Percentiles rank a stretch among this genome's conserved stretches.
Conservation (phyloP, 2,888 invertebrate species). For the Drosophila flavopinicola region DNA sequence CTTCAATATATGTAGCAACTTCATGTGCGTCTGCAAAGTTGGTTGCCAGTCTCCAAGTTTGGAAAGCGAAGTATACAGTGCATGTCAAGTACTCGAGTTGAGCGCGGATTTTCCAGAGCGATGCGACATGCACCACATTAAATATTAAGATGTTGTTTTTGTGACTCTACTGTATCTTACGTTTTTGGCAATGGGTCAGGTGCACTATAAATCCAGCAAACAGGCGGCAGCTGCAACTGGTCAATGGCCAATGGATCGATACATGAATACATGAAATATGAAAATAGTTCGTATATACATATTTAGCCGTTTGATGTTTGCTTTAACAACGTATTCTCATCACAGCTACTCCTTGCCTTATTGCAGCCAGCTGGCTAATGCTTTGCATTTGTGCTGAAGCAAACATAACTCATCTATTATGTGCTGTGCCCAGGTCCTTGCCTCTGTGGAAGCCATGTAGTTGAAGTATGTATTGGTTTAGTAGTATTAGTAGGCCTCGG, state of each 20-base stretch:
- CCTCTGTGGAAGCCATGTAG: neutral
- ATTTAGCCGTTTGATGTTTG: conserved; percentile 47
- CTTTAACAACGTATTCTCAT: conserved; percentile 19
- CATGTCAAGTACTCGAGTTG: conserved; percentile 35
- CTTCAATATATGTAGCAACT: conserved; percentile 37
- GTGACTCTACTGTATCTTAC: neutral
- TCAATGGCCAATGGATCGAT: conserved; percentile 20
- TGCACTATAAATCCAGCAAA: neutral
- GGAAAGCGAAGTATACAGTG: conserved; percentile 43
- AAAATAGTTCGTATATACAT: conserved; percentile 41
- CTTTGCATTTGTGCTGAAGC: conserved; percentile 73
- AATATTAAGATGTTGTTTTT: neutral
- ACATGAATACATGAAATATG: conserved; percentile 43
- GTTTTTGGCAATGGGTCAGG: neutral
- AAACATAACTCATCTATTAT: conserved; percentile 73
- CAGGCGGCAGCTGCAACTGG: neutral
- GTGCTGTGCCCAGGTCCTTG: conserved; percentile 25
- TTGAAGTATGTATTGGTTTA: conserved; percentile 7
- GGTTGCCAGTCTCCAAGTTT: conserved; percentile 44
- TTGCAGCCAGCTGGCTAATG: conserved; percentile 41
- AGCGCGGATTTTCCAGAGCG: conserved; percentile 20
- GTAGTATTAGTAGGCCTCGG: conserved; percentile 9
- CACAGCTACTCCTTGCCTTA: conserved; percentile 11
- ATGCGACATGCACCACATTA: conserved; percentile 6
- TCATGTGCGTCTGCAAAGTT: conserved; percentile 59